Percentiles rank a stretch among this genome's conserved stretches.
Conservation (phyloP, 2,113 vertebrate genomes). For the Eurystomus gularis region DNA sequence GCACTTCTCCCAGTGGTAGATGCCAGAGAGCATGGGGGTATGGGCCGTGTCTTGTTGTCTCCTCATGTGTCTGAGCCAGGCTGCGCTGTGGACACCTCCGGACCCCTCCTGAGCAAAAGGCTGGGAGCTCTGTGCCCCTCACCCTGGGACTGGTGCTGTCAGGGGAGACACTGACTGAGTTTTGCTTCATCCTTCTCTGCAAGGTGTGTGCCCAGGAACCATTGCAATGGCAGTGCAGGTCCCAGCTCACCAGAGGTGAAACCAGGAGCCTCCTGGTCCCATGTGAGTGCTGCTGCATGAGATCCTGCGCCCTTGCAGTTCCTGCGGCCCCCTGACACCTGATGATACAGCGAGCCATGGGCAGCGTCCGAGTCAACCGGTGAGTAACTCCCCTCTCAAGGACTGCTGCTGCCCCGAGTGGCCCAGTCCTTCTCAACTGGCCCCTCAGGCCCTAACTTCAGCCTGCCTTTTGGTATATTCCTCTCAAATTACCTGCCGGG, state of each 20-base stretch:
- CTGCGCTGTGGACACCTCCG: background rate
- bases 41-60: accelerated
- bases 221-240: background rate
- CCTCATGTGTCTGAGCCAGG: background rate
- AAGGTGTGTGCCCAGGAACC: background rate
- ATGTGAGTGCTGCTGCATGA: constrained; percentile 19
- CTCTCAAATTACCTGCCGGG: background rate
- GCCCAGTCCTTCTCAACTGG: background rate
- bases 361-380: constrained; percentile 69
- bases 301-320: background rate
- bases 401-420: background rate
- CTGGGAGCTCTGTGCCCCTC: accelerated
- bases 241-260: background rate
- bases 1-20: background rate
- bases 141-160: background rate
- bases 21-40: accelerated
- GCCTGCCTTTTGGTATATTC: background rate
- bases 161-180: background rate
- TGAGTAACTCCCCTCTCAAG: constrained; percentile 19
- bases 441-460: background rate
- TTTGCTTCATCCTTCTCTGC: background rate
- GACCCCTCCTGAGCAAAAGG: background rate
- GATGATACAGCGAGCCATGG: constrained; percentile 66
- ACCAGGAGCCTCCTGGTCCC: background rate
- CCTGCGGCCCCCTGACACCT: background rate